A percentile compares a stretch with the other conserved stretches of the same genome.
Evolutionary conservation across 1,140 invertebrate species (phyloP).

Genomic region (Frieseomelitta varia): DNA sequence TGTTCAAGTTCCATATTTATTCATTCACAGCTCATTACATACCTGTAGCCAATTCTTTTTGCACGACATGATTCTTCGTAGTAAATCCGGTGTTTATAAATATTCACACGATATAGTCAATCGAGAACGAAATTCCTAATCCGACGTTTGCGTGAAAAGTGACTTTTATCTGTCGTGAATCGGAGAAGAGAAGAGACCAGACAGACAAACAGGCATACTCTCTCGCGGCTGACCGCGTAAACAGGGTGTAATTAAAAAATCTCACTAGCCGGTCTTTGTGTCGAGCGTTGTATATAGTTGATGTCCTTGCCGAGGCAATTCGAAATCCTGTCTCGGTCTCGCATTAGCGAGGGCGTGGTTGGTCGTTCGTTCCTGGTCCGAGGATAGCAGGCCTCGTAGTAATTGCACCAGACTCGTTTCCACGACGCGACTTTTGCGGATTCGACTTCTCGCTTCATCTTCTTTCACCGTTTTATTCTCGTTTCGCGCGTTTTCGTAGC

Average conservation of each 20-base stretch:
- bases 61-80: no score
- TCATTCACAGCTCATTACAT: no score
- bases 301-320: conserved; percentile 76
- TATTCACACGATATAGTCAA: no score
- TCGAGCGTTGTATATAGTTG: conserved; percentile 65
- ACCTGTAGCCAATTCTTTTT: no score
- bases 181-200: neutral
- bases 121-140: no score
- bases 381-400: conserved; percentile 67
- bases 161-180: conserved; percentile 10
- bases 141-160: neutral
- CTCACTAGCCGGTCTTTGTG: conserved; percentile 69
- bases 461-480: neutral
- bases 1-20: no score
- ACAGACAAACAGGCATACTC: neutral
- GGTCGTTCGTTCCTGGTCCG: conserved; percentile 69
- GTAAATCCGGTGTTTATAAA: no score
- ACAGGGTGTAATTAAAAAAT: conserved; percentile 69
- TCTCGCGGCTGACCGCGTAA: conserved; percentile 55
- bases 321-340: conserved; percentile 71
- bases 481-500: neutral
- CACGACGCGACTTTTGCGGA: conserved; percentile 55
- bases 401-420: conserved; percentile 66
- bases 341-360: conserved; percentile 77
- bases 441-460: conserved; percentile 23